phyloP scores from a whole-genome alignment of 2,888 invertebrate species.

The Hoplodrina ambigua region DNA sequence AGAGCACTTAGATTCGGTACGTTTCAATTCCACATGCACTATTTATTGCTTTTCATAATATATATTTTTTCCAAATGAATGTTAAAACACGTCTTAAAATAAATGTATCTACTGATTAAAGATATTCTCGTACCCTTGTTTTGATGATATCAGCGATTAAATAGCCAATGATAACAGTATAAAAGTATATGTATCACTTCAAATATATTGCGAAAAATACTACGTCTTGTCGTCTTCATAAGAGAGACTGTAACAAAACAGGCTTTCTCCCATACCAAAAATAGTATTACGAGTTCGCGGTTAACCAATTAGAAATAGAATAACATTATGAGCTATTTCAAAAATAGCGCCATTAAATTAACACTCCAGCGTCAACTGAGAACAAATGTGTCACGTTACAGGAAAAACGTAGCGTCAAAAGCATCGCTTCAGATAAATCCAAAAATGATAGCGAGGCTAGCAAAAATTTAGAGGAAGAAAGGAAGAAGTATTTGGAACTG shows the following conservation, averaged over 20 bases:
- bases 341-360: constrained; percentile 37
- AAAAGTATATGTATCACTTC: constrained; percentile 15
- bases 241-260: not conserved
- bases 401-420: constrained; percentile 88
- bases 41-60: not conserved
- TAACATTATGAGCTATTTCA: constrained; percentile 36
- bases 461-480: constrained; percentile 94
- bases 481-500: constrained; percentile 93
- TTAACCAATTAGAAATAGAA: constrained; percentile 47
- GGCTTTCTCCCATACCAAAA: constrained; percentile 19
- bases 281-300: constrained; percentile 20
- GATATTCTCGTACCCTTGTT: constrained; percentile 1
- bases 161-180: constrained; percentile 15
- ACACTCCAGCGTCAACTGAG: constrained; percentile 21
- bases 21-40: not conserved
- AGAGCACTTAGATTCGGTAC: not conserved
- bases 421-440: constrained; percentile 84
- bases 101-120: constrained; percentile 18
- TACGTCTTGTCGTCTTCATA: no score
- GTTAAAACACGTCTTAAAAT: not conserved
- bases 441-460: constrained; percentile 90
- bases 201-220: constrained; percentile 5
- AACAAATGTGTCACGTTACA: constrained; percentile 61
- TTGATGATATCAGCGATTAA: constrained; percentile 47
- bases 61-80: not conserved